These are phyloP conservation scores for Sitta carolinensis DNA, from an alignment of 2,797 vertebrate genomes.

Conservation along the genomic window DNA sequence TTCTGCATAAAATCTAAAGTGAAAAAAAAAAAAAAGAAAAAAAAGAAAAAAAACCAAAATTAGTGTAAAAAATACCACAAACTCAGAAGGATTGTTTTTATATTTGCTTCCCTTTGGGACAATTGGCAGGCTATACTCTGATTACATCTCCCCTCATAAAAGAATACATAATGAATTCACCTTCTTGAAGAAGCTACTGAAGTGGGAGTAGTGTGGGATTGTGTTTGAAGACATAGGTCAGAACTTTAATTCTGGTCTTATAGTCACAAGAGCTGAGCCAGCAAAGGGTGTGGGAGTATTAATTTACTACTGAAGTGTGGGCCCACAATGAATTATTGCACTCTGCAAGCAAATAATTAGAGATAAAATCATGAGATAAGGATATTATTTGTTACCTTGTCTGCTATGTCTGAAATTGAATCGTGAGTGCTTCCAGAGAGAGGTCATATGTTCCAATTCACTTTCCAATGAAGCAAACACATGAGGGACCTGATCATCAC, in stretches of 20 bases:
- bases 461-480: neutral
- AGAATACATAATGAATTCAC: neutral
- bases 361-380: neutral
- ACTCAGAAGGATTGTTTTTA: neutral
- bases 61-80: neutral
- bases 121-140: neutral
- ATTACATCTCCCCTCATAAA: neutral
- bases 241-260: neutral
- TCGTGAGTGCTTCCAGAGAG: neutral
- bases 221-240: neutral
- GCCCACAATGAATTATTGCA: neutral
- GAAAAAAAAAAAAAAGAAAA: neutral
- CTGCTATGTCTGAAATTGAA: neutral
- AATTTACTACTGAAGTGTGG: neutral
- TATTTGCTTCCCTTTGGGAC: neutral
- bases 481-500: neutral
- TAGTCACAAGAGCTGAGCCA: neutral
- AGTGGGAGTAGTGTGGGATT: neutral
- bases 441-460: neutral
- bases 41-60: neutral
- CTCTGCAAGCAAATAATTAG: neutral
- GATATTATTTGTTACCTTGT: neutral
- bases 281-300: neutral
- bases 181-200: neutral
- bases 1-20: neutral